These are phyloP conservation scores for Leiothrix lutea DNA, from an alignment of 2,113 vertebrate species.

Conservation along the genomic window DNA sequence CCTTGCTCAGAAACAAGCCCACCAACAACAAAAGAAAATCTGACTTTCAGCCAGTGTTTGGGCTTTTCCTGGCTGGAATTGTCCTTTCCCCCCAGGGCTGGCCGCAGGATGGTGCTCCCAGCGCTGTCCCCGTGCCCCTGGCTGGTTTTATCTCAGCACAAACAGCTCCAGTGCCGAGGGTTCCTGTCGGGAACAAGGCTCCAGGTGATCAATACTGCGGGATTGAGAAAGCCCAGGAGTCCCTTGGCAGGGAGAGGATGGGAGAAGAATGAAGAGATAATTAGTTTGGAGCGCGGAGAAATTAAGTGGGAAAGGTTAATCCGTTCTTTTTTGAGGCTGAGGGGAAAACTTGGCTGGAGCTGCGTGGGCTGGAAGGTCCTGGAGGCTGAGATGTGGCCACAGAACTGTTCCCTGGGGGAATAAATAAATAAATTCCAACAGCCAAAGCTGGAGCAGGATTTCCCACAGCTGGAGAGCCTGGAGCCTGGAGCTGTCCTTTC, in stretches of 20 bases:
- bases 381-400: neutral
- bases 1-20: neutral
- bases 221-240: neutral
- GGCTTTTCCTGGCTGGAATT: neutral
- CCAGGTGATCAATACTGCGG: slow-evolving; percentile 30
- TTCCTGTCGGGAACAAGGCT: neutral
- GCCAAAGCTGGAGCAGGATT: neutral
- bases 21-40: no score
- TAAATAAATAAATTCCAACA: neutral
- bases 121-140: neutral
- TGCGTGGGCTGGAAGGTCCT: neutral
- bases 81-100: neutral
- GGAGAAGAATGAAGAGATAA: slow-evolving; percentile 38
- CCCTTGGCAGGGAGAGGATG: neutral
- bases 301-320: neutral
- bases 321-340: neutral
- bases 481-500: no score
- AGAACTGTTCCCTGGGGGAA: neutral
- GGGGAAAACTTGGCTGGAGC: neutral
- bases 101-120: neutral
- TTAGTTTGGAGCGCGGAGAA: slow-evolving; percentile 3
- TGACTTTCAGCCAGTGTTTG: neutral
- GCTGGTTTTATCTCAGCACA: neutral
- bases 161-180: neutral
- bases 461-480: neutral